Percentiles rank a stretch among this genome's conserved stretches.
Evolutionary conservation across 2,113 vertebrate genomes (phyloP).

Genomic region (Taurulus bubalis): DNA sequence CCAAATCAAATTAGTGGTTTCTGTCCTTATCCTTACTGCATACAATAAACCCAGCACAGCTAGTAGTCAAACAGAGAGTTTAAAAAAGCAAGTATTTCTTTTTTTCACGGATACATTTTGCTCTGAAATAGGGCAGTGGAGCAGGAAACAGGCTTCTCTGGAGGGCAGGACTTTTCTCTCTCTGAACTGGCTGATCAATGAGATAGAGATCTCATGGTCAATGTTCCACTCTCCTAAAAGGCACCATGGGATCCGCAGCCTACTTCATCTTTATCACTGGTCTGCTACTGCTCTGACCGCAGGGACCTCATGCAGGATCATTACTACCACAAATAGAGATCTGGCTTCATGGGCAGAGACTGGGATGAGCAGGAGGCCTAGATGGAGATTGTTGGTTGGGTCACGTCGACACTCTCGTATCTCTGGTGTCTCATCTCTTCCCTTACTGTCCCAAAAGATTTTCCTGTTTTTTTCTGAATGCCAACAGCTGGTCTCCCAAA

Average conservation of each 20-base stretch:
- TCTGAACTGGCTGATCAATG: slow-evolving; percentile 71
- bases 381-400: slow-evolving; percentile 33
- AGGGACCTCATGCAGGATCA: slow-evolving; percentile 67
- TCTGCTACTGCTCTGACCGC: slow-evolving; percentile 58
- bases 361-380: slow-evolving; percentile 32
- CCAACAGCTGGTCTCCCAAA: slow-evolving; percentile 69
- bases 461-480: slow-evolving; percentile 49
- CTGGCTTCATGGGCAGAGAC: slow-evolving; percentile 51
- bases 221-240: slow-evolving; percentile 77
- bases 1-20: slow-evolving; percentile 26
- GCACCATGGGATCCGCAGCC: slow-evolving; percentile 65
- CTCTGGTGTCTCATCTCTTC: slow-evolving; percentile 25
- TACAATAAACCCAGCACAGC: slow-evolving; percentile 15
- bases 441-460: slow-evolving; percentile 16
- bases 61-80: not conserved
- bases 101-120: slow-evolving; percentile 29
- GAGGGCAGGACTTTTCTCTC: slow-evolving; percentile 55
- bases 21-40: not conserved
- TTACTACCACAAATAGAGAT: slow-evolving; percentile 75
- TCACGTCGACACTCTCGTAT: slow-evolving; percentile 12
- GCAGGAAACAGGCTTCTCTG: slow-evolving; percentile 44
- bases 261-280: slow-evolving; percentile 78
- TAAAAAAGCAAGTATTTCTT: slow-evolving; percentile 19
- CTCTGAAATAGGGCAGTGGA: slow-evolving; percentile 41
- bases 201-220: slow-evolving; percentile 76